A percentile compares a stretch with the other conserved stretches of the same genome.
Evolutionary conservation across 1,140 invertebrate species (phyloP).

Genomic region (Cryptotermes secundus): DNA sequence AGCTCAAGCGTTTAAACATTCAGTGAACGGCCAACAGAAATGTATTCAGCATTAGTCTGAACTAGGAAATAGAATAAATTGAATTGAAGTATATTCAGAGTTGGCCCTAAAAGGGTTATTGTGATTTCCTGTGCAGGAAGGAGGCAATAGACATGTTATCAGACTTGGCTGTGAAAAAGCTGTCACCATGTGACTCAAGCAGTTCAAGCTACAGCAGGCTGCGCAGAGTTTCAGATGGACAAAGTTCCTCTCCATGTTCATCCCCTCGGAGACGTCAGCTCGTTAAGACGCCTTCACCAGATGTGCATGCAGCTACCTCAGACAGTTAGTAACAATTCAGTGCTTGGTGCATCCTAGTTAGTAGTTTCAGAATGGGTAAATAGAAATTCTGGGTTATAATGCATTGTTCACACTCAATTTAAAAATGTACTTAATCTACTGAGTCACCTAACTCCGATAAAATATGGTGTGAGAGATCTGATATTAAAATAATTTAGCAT

Average conservation of each 20-base stretch:
- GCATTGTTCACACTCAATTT: too few relatives aligned
- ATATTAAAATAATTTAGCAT: too few relatives aligned
- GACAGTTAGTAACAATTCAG: conserved; percentile 41
- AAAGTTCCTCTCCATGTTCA: conserved; percentile 39
- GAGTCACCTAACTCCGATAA: too few relatives aligned
- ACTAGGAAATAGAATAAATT: too few relatives aligned
- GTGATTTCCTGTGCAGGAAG: conserved; percentile 58
- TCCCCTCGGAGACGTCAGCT: conserved; percentile 43
- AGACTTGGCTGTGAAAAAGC: conserved; percentile 72
- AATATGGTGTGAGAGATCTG: too few relatives aligned
- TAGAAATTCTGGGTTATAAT: too few relatives aligned
- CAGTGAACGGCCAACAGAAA: too few relatives aligned
- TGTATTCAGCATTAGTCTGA: neutral
- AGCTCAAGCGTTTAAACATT: too few relatives aligned
- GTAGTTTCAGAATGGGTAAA: too few relatives aligned
- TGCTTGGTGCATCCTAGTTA: too few relatives aligned
- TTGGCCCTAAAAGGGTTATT: neutral
- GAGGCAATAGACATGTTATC: conserved; percentile 81
- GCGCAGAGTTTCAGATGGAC: conserved; percentile 38
- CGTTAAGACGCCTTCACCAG: conserved; percentile 44
- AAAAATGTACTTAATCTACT: too few relatives aligned
- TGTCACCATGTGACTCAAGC: conserved; percentile 62
- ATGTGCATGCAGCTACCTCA: conserved; percentile 39
- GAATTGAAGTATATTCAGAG: neutral
- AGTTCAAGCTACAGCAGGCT: conserved; percentile 45